Evolutionary conservation across 2,888 invertebrate species (phyloP).

Genomic region (Harpagoxenus sublaevis): DNA sequence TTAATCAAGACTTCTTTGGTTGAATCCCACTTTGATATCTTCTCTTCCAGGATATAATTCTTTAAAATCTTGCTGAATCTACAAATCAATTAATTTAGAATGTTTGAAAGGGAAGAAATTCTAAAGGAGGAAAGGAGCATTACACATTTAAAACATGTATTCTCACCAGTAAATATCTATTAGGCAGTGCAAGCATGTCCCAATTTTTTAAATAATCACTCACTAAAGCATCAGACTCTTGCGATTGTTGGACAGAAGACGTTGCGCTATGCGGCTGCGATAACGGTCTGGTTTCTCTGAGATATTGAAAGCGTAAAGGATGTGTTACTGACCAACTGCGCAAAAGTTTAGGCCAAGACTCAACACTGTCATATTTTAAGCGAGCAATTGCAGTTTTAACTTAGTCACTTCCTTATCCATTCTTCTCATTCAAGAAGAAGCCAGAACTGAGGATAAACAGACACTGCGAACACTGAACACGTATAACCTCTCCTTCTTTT

Average conservation of each 20-base stretch:
- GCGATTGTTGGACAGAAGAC: neutral
- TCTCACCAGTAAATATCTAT: constrained; percentile 8
- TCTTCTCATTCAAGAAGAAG: too few species aligned
- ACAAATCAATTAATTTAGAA: constrained; percentile 10
- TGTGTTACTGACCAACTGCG: constrained; percentile 11
- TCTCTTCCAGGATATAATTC: constrained; percentile 47
- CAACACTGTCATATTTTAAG: neutral
- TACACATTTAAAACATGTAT: neutral
- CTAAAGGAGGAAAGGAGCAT: neutral
- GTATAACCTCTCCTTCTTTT: too few species aligned
- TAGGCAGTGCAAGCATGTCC: neutral
- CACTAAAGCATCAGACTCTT: neutral
- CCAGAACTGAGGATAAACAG: too few species aligned
- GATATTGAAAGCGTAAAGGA: constrained; percentile 25
- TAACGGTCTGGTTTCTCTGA: neutral
- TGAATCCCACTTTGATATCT: constrained; percentile 34
- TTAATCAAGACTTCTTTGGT: constrained; percentile 7
- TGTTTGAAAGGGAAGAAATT: neutral
- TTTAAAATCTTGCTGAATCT: constrained; percentile 55
- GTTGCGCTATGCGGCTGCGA: neutral
- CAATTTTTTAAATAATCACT: constrained; percentile 14
- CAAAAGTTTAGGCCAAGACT: constrained; percentile 32
- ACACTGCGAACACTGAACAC: too few species aligned
- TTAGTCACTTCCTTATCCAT: too few species aligned
- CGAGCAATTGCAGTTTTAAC: too few species aligned